phyloP scores from a whole-genome alignment of 2,113 vertebrate species.

The Colius striatus region DNA sequence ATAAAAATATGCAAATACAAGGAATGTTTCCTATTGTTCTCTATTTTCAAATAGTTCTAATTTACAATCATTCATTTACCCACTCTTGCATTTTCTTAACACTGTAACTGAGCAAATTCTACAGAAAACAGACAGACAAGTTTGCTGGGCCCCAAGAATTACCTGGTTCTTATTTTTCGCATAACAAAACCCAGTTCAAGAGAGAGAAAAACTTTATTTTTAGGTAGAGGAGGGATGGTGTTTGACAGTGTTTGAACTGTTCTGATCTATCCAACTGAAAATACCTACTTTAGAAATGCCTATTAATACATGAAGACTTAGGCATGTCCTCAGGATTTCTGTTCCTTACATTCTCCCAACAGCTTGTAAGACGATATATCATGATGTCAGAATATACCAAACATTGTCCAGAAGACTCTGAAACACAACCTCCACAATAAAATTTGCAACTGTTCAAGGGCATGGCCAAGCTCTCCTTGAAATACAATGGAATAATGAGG shows the following conservation, averaged over 20 bases:
- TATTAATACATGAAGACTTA: background rate
- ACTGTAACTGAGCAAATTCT: background rate
- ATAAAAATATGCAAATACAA: background rate
- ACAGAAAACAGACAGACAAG: background rate
- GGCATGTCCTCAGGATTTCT: background rate
- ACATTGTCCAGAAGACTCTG: background rate
- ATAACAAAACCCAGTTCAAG: background rate
- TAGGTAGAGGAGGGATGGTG: background rate
- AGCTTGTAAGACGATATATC: no score
- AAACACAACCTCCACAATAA: background rate
- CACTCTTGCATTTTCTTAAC: background rate
- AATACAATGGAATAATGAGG: background rate
- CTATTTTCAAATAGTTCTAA: background rate
- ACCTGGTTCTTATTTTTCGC: background rate
- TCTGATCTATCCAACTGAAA: background rate
- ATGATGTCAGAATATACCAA: accelerated
- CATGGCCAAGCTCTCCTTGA: background rate
- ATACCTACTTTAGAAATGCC: background rate
- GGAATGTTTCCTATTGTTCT: background rate
- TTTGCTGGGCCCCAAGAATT: background rate
- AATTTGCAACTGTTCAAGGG: background rate
- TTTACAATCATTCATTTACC: background rate
- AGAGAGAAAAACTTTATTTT: background rate
- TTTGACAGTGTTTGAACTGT: background rate
- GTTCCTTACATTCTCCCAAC: background rate